These are phyloP conservation scores for Spicauda simplicius DNA, from an alignment of 2,888 invertebrate species.

Conservation along the genomic window DNA sequence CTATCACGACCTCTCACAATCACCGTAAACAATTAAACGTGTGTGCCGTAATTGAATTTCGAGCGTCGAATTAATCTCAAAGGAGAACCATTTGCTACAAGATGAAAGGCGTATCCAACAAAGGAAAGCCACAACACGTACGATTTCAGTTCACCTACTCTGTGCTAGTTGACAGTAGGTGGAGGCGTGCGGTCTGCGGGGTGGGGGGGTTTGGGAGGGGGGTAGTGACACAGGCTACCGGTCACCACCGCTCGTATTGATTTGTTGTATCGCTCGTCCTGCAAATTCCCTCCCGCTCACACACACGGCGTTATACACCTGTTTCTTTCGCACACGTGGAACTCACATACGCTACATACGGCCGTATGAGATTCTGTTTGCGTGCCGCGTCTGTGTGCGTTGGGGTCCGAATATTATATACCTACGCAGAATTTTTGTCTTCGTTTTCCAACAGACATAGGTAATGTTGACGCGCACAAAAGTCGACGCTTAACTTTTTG, in stretches of 20 bases:
- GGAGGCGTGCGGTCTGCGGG: constrained; percentile 78
- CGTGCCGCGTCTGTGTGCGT: constrained; percentile 67
- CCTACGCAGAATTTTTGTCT: constrained; percentile 69
- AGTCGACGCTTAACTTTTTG: constrained; percentile 48
- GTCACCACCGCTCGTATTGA: constrained; percentile 86
- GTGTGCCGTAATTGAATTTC: constrained; percentile 28
- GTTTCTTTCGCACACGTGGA: constrained; percentile 64
- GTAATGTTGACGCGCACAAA: constrained; percentile 46
- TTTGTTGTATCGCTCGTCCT: constrained; percentile 86
- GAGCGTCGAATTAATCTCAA: constrained; percentile 34
- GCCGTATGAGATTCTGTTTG: constrained; percentile 54
- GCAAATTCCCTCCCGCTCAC: constrained; percentile 76
- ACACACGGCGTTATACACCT: constrained; percentile 57
- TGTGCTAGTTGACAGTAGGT: constrained; percentile 80
- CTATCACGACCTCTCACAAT: constrained; percentile 11
- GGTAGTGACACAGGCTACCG: constrained; percentile 85
- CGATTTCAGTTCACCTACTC: constrained; percentile 57
- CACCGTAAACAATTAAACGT: constrained; percentile 29
- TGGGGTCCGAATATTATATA: constrained; percentile 79
- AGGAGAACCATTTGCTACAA: constrained; percentile 31
- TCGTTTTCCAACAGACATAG: constrained; percentile 59
- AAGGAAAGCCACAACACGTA: constrained; percentile 45
- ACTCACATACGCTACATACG: constrained; percentile 78
- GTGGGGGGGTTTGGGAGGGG: constrained; percentile 52
- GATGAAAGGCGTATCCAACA: constrained; percentile 43